Evolutionary conservation across 2,888 invertebrate genomes (phyloP).

Genomic region (Drosophila pegasa): DNA sequence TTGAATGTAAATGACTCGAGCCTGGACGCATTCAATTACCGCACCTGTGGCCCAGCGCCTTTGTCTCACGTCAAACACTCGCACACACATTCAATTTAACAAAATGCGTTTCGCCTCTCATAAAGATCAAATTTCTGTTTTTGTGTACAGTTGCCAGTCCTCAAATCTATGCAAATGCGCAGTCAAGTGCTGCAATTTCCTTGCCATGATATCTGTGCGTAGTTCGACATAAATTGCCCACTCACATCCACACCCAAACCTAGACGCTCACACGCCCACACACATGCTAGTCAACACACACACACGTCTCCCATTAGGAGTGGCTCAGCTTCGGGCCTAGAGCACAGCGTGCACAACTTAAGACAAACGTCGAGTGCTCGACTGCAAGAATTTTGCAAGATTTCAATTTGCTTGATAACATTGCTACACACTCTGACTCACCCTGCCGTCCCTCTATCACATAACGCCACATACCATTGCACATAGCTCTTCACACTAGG

Average conservation of each 20-base stretch:
- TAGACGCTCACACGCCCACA: slow-evolving; percentile 17
- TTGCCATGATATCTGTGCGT: slow-evolving; percentile 30
- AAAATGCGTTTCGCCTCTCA: slow-evolving; percentile 41
- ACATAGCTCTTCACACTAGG: background rate
- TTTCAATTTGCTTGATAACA: slow-evolving; percentile 77
- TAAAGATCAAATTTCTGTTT: slow-evolving; percentile 64
- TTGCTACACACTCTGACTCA: slow-evolving; percentile 13
- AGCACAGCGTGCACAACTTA: slow-evolving; percentile 33
- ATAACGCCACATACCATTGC: background rate
- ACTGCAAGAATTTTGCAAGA: slow-evolving; percentile 68
- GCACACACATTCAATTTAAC: slow-evolving; percentile 40
- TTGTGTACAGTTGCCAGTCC: slow-evolving; percentile 45
- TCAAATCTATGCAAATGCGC: slow-evolving; percentile 68
- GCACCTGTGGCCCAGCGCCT: slow-evolving; percentile 50
- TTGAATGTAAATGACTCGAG: slow-evolving; percentile 71
- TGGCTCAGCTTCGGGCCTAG: slow-evolving; percentile 20
- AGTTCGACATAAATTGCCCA: slow-evolving; percentile 56
- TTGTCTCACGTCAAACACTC: slow-evolving; percentile 1
- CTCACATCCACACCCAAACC: slow-evolving; percentile 23
- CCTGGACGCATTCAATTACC: slow-evolving; percentile 69
- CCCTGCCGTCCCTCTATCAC: background rate
- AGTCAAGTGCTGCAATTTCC: slow-evolving; percentile 53
- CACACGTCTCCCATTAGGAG: slow-evolving; percentile 1
- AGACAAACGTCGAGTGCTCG: slow-evolving; percentile 51
- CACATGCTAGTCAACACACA: slow-evolving; percentile 23